A percentile compares a stretch with the other conserved stretches of the same genome.
Evolutionary conservation across 2,888 invertebrate species (phyloP).

Genomic region (Unio delphinus): DNA sequence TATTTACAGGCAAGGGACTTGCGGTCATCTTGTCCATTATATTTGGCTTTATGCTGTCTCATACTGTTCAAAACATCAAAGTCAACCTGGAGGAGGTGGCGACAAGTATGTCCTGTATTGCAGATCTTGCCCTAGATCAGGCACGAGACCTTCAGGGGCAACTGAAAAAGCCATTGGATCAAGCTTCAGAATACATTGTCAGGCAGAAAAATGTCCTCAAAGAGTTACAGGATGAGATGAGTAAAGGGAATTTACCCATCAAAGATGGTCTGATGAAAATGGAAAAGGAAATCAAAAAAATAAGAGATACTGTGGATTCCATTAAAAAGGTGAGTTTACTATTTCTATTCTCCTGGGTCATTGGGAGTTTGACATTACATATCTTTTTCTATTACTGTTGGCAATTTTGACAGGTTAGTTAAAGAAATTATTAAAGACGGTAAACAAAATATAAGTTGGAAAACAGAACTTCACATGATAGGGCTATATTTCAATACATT

Average conservation of each 20-base stretch:
- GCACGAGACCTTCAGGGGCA: conserved; percentile 24
- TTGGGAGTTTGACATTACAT: too few species aligned
- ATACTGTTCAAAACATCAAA: conserved; percentile 37
- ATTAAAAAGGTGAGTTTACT: too few species aligned
- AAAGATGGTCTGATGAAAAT: conserved; percentile 6
- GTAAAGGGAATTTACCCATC: conserved; percentile 9
- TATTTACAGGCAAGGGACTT: conserved; percentile 40
- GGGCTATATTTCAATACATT: too few species aligned
- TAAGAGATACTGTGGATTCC: too few species aligned
- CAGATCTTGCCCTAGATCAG: conserved; percentile 42
- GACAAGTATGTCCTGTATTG: conserved; percentile 35
- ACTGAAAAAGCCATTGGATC: conserved; percentile 22
- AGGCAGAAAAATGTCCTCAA: conserved; percentile 10
- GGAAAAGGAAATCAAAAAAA: conserved; percentile 7
- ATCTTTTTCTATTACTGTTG: too few species aligned
- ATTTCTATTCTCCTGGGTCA: too few species aligned
- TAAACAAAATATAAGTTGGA: too few species aligned
- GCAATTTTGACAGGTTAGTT: too few species aligned
- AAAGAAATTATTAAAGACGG: too few species aligned
- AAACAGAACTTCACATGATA: too few species aligned
- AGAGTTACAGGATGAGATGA: conserved; percentile 5
- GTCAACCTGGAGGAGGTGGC: conserved; percentile 37
- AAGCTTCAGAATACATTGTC: conserved; percentile 13
- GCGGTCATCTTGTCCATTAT: conserved; percentile 36
- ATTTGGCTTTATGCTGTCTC: conserved; percentile 32